Evolutionary conservation across 2,113 vertebrate species (phyloP), one percentile per base, ranked within the genome.

Genomic region (Antigone vipio): DNA sequence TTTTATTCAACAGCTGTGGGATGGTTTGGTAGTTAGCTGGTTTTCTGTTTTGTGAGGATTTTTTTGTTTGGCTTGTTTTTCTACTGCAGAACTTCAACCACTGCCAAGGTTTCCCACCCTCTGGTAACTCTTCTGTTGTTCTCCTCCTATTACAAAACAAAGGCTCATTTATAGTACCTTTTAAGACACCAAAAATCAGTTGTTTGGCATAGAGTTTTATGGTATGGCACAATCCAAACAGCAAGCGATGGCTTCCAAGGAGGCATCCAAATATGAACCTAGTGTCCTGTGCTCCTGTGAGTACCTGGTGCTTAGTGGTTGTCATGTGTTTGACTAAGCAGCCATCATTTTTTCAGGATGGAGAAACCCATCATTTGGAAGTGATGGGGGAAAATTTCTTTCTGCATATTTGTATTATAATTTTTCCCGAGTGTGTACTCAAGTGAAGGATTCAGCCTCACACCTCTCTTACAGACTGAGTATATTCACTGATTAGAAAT

Each of bases 321-420:
- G 20, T 1, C 40, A 15, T 56, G 38, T 72, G 26, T 81, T 81
- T 93, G 27, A 64, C 67, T 56, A 58, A 75, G 15, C 27, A 72
- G 27, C 11, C 24, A 19, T 71, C 2, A 0, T 20, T 79, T 72
- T 59, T 77, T 29, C 35, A 64, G 32, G 77, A 52, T n/a, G 22
- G n/a, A 64, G 49, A 63, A 89, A 72, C 20, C 5, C 27, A 26
- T 73, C 38, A 66, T 50, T 68, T 85, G 26, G 20, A 56, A 88
- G 3, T 30, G 30, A 26, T 24, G 7, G 0, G 0, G 26, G 19
- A 72, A 74, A 55, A 24, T 0, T 0, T 87, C 15, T 58, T 72
- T 82, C 38, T 76, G 16, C 13, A 1, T 64, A 47, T 60, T 91
- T 94, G 60, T 26, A 7, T 58, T 38, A 18, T 27, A 24, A 2